Evolutionary conservation across 2,797 vertebrate species (phyloP).

Genomic region (Hippocampus kuda): DNA sequence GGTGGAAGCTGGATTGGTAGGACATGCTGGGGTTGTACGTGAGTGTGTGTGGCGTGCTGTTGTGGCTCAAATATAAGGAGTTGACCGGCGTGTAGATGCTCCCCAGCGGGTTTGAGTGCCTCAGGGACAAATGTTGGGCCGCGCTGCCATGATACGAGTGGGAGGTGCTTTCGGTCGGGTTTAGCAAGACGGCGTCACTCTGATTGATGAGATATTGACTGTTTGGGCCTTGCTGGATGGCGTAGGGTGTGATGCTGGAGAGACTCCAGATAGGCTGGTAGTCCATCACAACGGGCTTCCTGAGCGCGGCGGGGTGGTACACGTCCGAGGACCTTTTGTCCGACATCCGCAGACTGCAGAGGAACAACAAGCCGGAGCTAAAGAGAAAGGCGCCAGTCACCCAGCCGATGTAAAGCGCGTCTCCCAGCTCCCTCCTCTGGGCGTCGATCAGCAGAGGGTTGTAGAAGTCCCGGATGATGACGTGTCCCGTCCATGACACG

Average conservation of each 20-base stretch:
- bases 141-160: slow-evolving; percentile 34
- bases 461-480: slow-evolving; percentile 80
- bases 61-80: slow-evolving; percentile 36
- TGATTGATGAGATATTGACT: slow-evolving; percentile 19
- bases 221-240: slow-evolving; percentile 16
- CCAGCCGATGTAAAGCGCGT: slow-evolving; percentile 90
- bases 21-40: slow-evolving; percentile 25
- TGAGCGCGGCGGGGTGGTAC: slow-evolving; percentile 23
- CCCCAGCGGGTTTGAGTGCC: slow-evolving; percentile 24
- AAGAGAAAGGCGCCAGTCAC: slow-evolving; percentile 71
- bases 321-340: slow-evolving; percentile 41
- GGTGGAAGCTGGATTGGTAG: slow-evolving; percentile 47
- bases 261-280: slow-evolving; percentile 45
- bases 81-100: slow-evolving; percentile 34
- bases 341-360: slow-evolving; percentile 57
- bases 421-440: slow-evolving; percentile 82
- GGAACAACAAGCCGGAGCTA: slow-evolving; percentile 62
- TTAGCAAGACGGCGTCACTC: slow-evolving; percentile 15
- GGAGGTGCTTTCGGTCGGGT: slow-evolving; percentile 24
- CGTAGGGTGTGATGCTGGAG: slow-evolving; percentile 25
- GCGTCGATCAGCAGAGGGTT: slow-evolving; percentile 70
- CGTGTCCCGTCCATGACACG: slow-evolving; percentile 78
- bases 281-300: slow-evolving; percentile 20
- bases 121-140: slow-evolving; percentile 23
- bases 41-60: slow-evolving; percentile 13